Conservation (phyloP, 92 coral and sea anemone species). For the Metridium senile region DNA sequence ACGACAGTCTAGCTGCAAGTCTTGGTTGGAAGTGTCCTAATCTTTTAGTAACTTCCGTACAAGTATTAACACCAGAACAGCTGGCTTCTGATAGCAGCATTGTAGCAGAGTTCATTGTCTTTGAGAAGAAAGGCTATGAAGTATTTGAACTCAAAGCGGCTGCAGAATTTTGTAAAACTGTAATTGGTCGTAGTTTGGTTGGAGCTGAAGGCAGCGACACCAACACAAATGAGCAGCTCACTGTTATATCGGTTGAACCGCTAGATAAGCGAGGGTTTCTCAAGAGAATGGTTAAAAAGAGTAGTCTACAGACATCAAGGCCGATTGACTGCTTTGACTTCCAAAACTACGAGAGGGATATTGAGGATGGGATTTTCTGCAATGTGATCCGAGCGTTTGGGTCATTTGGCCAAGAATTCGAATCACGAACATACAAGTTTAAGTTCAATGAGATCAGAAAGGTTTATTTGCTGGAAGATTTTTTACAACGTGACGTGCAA, state of each 20-base stretch:
- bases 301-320: slow-evolving; percentile 77
- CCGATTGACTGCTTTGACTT: slow-evolving; percentile 56
- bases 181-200: slow-evolving; percentile 31
- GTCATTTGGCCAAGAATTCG: slow-evolving; percentile 31
- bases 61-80: slow-evolving; percentile 61
- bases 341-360: slow-evolving; percentile 30
- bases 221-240: slow-evolving; percentile 48
- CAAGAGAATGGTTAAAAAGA: slow-evolving; percentile 83
- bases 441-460: slow-evolving; percentile 28
- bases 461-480: slow-evolving; percentile 58
- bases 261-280: slow-evolving; percentile 84
- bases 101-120: slow-evolving; percentile 68
- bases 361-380: slow-evolving; percentile 58
- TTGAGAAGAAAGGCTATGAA: slow-evolving; percentile 77
- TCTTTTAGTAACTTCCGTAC: slow-evolving; percentile 67
- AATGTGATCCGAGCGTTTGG: slow-evolving; percentile 52
- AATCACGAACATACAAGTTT: slow-evolving; percentile 60
- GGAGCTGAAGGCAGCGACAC: slow-evolving; percentile 10
- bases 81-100: slow-evolving; percentile 62
- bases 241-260: slow-evolving; percentile 68
- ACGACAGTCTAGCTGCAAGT: slow-evolving; percentile 56
- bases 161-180: slow-evolving; percentile 64
- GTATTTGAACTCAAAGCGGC: slow-evolving; percentile 72
- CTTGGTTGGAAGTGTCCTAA: slow-evolving; percentile 84
- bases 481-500: slow-evolving; percentile 43